phyloP scores from a whole-genome alignment of 2,888 invertebrate species.

The Napeogenes sylphis region DNA sequence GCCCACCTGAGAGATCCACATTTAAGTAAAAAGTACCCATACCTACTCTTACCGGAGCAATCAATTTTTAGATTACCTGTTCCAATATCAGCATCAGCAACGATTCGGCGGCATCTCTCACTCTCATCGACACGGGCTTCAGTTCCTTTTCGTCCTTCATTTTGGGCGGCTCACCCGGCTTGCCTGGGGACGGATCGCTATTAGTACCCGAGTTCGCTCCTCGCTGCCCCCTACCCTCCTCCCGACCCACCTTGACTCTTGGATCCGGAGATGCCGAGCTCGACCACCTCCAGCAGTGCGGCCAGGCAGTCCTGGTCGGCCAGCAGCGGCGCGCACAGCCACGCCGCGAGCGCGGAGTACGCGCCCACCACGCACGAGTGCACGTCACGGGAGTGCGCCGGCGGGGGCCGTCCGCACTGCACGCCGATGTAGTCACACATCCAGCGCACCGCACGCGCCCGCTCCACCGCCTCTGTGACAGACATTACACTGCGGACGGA shows the following conservation, averaged over 20 bases:
- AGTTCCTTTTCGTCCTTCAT: slow-evolving; percentile 97
- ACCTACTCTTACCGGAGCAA: no score
- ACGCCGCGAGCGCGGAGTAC: slow-evolving; percentile 92
- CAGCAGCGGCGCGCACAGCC: slow-evolving; percentile 94
- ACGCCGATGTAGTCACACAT: slow-evolving; percentile 98
- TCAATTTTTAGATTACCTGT: slow-evolving; percentile 76
- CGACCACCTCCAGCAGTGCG: slow-evolving; percentile 96
- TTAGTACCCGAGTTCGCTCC: no score
- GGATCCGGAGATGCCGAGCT: slow-evolving; percentile 97
- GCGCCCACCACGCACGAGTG: slow-evolving; percentile 97
- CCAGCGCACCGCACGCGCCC: slow-evolving; percentile 96
- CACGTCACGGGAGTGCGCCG: slow-evolving; percentile 93
- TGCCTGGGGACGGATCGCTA: slow-evolving; percentile 55
- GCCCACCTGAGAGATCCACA: slow-evolving; percentile 10
- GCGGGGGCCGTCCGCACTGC: slow-evolving; percentile 96
- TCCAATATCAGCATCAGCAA: slow-evolving; percentile 93
- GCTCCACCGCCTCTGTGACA: slow-evolving; percentile 87
- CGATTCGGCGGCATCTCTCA: slow-evolving; percentile 97
- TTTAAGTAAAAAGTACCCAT: no score
- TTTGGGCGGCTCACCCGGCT: slow-evolving; percentile 91
- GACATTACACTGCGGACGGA: not conserved
- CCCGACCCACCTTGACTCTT: slow-evolving; percentile 83
- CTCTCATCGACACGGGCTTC: slow-evolving; percentile 98
- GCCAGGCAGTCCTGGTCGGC: slow-evolving; percentile 95
- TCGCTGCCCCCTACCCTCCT: no score